These are phyloP conservation scores for Coptotermes formosanus DNA, from an alignment of 1,140 invertebrate species.

Conservation along the genomic window DNA sequence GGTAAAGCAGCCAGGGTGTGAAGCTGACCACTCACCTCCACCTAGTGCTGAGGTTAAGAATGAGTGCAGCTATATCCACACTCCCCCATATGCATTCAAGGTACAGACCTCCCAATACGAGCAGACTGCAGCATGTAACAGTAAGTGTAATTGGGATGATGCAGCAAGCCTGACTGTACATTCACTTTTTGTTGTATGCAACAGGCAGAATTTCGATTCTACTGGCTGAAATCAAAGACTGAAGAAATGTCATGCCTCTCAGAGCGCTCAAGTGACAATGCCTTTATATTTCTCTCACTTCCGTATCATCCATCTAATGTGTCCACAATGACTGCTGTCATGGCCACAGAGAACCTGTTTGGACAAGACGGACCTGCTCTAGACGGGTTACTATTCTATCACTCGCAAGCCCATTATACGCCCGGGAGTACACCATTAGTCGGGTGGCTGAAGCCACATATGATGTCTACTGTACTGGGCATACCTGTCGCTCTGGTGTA, in stretches of 20 bases:
- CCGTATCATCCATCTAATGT: conserved; percentile 49
- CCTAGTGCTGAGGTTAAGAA: too few relatives aligned
- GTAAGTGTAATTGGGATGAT: too few relatives aligned
- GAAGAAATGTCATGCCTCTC: conserved; percentile 55
- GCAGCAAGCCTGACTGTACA: too few relatives aligned
- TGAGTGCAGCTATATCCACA: too few relatives aligned
- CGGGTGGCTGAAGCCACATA: conserved; percentile 84
- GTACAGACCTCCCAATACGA: too few relatives aligned
- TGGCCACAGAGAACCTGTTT: conserved; percentile 41
- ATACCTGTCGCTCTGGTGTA: conserved; percentile 48
- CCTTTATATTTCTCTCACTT: conserved; percentile 52
- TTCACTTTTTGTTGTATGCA: too few relatives aligned
- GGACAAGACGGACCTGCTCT: conserved; percentile 48
- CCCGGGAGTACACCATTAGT: conserved; percentile 79
- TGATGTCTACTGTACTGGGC: conserved; percentile 77
- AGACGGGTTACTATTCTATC: conserved; percentile 82
- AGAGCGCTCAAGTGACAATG: conserved; percentile 48
- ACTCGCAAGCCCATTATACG: conserved; percentile 73
- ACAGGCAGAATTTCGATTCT: conserved; percentile 70
- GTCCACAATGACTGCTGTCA: conserved; percentile 38
- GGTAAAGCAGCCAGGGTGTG: too few relatives aligned
- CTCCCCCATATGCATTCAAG: too few relatives aligned
- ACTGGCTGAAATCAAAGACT: conserved; percentile 69
- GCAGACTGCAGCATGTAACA: too few relatives aligned
- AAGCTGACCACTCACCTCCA: too few relatives aligned